Evolutionary conservation across 2,888 invertebrate genomes (phyloP), one percentile per base, ranked within the genome.

Genomic region (Tortrix viridana): DNA sequence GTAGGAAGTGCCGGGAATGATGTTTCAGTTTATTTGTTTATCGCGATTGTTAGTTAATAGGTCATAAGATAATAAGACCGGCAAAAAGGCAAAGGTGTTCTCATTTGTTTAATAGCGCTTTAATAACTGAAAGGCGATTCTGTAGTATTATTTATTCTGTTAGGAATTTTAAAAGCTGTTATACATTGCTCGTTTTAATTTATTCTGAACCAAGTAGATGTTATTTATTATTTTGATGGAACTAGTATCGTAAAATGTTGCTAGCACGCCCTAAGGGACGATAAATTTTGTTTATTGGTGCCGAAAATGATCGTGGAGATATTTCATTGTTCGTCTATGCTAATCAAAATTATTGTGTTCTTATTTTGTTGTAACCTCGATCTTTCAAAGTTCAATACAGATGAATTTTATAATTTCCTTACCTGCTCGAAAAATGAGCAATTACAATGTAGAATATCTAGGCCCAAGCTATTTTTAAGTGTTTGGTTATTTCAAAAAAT

Each of bases 161-260:
- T 32, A 41, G 16, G 14, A 41, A 41, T 44, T 44, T 44, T 16
- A 44, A 16, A 44, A 5, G 18, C 6, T 43, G 43, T n/a, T 18
- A 6, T 18, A 44, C 7, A 14, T 14, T 20, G 47, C 18, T 22
- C 22, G 12, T 22, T 12, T 20, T 22, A 22, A 22, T 47, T 53
- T 22, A 14, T 53, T 20, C 22, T 5, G 37, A 38, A 5, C 16
- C 4, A 22, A 41, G 81, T 72, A 79, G 74, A 78, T 84, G 70
- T 71, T 75, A 71, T 73, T 74, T 68, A 68, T 68, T 71, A 70
- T 75, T 71, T 67, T 73, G 69, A 66, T 65, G 38, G 62, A 62
- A 58, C 58, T 52, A 47, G 46, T 50, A 38, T 12, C 23, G 50
- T 50, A 61, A 56, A 49, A 50, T 43, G 47, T 44, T 18, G 43